phyloP scores from a whole-genome alignment of 2,113 vertebrate species.

The Solenodon paradoxus region DNA sequence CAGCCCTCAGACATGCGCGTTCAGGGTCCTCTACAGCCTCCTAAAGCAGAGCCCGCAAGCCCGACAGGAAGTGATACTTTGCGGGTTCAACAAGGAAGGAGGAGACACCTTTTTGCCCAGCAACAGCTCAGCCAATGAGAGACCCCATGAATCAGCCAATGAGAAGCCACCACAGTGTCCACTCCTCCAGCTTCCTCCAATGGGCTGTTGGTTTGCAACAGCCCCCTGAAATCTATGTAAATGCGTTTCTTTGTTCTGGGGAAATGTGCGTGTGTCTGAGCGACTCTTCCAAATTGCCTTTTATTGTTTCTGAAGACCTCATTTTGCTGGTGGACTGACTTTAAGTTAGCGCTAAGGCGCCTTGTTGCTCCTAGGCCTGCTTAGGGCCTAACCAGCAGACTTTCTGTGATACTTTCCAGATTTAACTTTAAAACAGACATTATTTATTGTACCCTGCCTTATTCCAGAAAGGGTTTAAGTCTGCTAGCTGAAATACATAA shows the following conservation, averaged over 20 bases:
- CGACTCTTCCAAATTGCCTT: background rate
- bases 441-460: constrained; percentile 3
- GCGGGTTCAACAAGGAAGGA: background rate
- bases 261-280: background rate
- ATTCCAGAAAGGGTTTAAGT: constrained; percentile 23
- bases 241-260: background rate
- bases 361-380: background rate
- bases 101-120: background rate
- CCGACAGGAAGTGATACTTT: background rate
- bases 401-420: constrained; percentile 30
- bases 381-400: background rate
- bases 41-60: no score
- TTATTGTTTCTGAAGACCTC: background rate
- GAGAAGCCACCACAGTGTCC: background rate
- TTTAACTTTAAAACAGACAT: background rate
- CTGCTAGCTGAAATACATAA: constrained; percentile 13
- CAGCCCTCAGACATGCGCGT: no score
- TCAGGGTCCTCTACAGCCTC: no score
- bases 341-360: background rate
- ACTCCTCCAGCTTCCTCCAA: no score
- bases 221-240: background rate
- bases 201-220: background rate
- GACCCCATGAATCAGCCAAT: background rate
- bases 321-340: background rate
- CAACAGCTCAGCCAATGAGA: background rate